These are phyloP conservation scores for Montipora sp. DNA, from an alignment of 64 coral and sea anemone genomes.

Conservation along the genomic window DNA sequence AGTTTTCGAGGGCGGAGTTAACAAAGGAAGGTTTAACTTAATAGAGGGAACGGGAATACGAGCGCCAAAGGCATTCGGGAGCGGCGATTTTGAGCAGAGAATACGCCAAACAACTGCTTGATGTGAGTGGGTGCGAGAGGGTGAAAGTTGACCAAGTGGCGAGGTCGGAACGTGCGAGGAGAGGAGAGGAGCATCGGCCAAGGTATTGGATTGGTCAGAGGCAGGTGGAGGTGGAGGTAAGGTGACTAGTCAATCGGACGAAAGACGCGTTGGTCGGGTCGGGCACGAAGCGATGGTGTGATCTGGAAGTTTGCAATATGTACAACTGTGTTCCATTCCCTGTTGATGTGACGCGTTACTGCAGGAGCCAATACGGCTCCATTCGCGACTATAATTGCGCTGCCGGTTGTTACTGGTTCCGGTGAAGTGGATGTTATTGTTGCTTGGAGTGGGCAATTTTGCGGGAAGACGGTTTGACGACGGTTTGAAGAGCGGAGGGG, in stretches of 20 bases:
- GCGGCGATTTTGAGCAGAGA: constrained; percentile 1
- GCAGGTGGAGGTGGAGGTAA: not conserved
- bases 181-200: not conserved
- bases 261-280: not conserved
- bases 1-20: constrained; percentile 7
- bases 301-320: not conserved
- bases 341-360: not conserved
- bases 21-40: not conserved
- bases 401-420: not conserved
- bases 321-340: not conserved
- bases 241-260: not conserved
- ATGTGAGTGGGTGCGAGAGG: not conserved
- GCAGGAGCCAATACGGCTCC: constrained; percentile 36
- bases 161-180: not conserved
- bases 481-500: no score
- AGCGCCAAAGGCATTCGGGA: constrained; percentile 5
- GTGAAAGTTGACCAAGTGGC: constrained; percentile 8
- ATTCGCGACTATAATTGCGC: constrained; percentile 27
- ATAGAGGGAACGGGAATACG: not conserved
- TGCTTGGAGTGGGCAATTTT: not conserved
- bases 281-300: constrained; percentile 33
- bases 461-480: constrained; percentile 7
- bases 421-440: not conserved
- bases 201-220: not conserved
- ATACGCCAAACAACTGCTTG: not conserved